Conservation (phyloP, 2,888 invertebrate species). For the Chymomyza amoena region DNA sequence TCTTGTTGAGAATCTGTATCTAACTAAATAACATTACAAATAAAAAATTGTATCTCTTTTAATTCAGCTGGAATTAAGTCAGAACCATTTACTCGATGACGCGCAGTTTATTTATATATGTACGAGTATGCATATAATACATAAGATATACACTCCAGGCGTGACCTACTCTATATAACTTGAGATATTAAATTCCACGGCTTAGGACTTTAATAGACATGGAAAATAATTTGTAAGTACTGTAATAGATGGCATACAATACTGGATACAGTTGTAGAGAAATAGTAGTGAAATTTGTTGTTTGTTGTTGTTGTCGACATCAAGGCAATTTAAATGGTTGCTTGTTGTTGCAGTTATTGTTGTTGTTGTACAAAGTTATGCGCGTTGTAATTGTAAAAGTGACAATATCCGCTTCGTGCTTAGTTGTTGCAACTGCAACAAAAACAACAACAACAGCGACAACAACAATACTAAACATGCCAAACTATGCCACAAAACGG, state of each 20-base stretch:
- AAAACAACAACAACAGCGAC: constrained; percentile 23
- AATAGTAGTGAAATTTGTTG: background rate
- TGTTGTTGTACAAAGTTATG: constrained; percentile 45
- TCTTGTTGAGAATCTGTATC: no score
- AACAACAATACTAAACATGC: constrained; percentile 29
- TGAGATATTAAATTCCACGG: background rate
- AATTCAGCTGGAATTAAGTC: no score
- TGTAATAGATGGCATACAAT: background rate
- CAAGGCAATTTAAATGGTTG: no score
- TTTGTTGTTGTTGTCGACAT: background rate
- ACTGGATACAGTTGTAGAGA: no score
- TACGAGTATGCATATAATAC: no score
- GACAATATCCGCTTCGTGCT: constrained; percentile 55
- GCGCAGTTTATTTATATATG: no score
- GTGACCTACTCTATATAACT: background rate
- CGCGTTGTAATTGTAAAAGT: constrained; percentile 54
- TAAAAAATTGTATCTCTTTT: no score
- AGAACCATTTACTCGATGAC: no score
- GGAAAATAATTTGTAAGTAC: background rate
- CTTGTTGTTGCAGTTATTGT: constrained; percentile 16
- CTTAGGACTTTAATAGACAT: background rate
- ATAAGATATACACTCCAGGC: no score
- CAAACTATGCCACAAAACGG: constrained; percentile 52
- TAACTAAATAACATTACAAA: no score
- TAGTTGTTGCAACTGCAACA: constrained; percentile 23